These are phyloP conservation scores for Halcyon leucocephala DNA, from an alignment of 2,797 vertebrate species.

Conservation along the genomic window DNA sequence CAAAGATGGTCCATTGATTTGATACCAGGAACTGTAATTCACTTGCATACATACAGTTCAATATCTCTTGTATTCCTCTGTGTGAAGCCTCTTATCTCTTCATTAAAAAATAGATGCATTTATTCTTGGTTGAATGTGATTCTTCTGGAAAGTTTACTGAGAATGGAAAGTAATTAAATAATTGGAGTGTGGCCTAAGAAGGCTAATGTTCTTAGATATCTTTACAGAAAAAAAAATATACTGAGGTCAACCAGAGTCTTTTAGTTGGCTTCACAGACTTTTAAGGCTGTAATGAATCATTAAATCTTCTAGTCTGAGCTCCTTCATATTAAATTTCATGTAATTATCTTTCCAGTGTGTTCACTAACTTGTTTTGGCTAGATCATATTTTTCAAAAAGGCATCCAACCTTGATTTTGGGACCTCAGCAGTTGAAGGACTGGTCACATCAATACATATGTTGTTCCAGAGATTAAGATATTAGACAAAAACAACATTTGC, in stretches of 20 bases:
- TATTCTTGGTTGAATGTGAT: conserved; percentile 17
- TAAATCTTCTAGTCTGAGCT: not conserved
- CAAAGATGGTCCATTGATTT: conserved; percentile 1
- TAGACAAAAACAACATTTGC: not conserved
- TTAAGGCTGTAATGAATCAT: conserved; percentile 8
- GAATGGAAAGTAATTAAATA: conserved; percentile 62
- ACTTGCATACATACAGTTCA: conserved; percentile 28
- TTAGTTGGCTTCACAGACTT: not conserved
- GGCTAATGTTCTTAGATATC: not conserved
- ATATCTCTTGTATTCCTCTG: conserved; percentile 21
- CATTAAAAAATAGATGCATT: conserved; percentile 21
- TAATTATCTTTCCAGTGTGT: not conserved
- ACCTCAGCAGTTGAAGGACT: not conserved
- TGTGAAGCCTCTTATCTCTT: conserved; percentile 34
- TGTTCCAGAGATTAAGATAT: not conserved
- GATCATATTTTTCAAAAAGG: not conserved
- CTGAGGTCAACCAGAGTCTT: not conserved
- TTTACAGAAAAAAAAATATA: not conserved
- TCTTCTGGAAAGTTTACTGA: conserved; percentile 45
- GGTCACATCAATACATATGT: not conserved
- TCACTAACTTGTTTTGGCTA: not conserved
- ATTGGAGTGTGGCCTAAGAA: conserved; percentile 22
- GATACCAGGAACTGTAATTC: not conserved
- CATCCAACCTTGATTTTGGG: not conserved
- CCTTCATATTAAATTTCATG: not conserved